A percentile compares a stretch with the other conserved stretches of the same genome.
phyloP scores from a whole-genome alignment of 2,797 vertebrate genomes.

The Tinamus major region DNA sequence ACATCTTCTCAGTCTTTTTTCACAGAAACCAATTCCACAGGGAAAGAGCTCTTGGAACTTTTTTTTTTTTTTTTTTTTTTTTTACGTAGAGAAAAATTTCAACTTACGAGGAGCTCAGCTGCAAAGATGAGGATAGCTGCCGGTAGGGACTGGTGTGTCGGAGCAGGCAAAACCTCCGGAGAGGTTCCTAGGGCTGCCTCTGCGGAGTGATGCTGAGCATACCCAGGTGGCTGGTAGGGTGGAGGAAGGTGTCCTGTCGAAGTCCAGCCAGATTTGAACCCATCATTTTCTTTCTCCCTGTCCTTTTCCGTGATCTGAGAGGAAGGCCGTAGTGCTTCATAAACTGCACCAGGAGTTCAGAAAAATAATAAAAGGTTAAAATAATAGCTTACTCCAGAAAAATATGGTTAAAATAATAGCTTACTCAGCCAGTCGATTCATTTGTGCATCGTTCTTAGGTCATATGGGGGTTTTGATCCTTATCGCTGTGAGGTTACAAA shows the following conservation, averaged over 20 bases:
- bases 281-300: not conserved
- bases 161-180: not conserved
- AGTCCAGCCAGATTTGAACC: not conserved
- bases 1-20: not conserved
- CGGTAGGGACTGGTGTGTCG: not conserved
- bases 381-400: not conserved
- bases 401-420: not conserved
- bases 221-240: not conserved
- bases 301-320: not conserved
- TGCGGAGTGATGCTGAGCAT: not conserved
- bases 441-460: accelerated
- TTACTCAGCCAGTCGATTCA: not conserved
- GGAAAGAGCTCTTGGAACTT: not conserved
- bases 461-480: not conserved
- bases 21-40: not conserved
- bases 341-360: not conserved
- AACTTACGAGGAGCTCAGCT: not conserved
- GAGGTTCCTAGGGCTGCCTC: not conserved
- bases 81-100: not conserved
- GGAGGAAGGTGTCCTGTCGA: not conserved
- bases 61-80: not conserved
- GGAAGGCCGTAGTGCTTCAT: not conserved
- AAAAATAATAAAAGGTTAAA: not conserved
- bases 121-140: not conserved
- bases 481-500: not conserved